phyloP scores from a whole-genome alignment of 2,797 vertebrate genomes.

The Muscicapa striata region DNA sequence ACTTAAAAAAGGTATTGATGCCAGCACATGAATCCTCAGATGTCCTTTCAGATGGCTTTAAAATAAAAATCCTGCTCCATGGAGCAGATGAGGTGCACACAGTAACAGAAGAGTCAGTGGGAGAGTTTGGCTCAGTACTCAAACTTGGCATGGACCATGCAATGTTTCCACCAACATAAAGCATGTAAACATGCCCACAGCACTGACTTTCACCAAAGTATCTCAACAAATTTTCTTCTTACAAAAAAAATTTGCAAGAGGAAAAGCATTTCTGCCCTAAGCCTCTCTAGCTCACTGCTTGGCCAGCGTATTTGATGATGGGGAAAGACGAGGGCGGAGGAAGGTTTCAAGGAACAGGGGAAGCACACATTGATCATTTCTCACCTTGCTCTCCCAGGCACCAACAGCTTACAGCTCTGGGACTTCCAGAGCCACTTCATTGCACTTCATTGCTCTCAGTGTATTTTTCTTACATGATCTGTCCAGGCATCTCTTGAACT shows the following conservation, averaged over 20 bases:
- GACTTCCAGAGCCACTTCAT: neutral
- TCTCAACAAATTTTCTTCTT: neutral
- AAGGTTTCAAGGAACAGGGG: neutral
- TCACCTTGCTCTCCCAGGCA: neutral
- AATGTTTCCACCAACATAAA: neutral
- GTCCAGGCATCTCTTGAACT: neutral
- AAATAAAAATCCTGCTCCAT: too few relatives aligned
- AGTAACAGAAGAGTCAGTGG: neutral
- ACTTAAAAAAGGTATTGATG: neutral
- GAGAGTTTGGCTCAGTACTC: neutral
- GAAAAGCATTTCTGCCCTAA: neutral
- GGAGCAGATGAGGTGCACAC: neutral
- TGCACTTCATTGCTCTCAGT: neutral
- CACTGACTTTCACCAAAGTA: neutral
- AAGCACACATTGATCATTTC: neutral
- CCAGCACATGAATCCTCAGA: neutral
- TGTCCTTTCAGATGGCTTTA: neutral
- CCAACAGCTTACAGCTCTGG: neutral
- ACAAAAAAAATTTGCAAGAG: neutral
- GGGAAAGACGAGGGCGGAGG: neutral
- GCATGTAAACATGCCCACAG: neutral
- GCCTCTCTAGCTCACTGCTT: accelerated
- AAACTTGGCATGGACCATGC: neutral
- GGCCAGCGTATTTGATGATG: neutral
- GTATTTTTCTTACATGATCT: neutral